Evolutionary conservation across 2,888 invertebrate species (phyloP), one percentile per base, ranked within the genome.

Genomic region (Lasioglossum villosulum): DNA sequence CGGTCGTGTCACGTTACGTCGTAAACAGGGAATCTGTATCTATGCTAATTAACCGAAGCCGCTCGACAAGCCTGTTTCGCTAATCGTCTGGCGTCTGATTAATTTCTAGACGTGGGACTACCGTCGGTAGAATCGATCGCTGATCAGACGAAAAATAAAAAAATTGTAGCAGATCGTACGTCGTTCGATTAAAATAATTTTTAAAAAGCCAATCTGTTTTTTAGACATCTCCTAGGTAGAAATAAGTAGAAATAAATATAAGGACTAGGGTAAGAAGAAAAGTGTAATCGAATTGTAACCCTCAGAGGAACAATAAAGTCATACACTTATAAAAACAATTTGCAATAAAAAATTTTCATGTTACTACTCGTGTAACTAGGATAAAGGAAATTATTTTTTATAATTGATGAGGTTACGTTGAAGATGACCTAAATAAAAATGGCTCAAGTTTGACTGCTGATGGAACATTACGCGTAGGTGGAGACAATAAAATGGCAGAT

Each of bases 1-100:
- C 76, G 80, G 75, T 59, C 81, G 72, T 82, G 83, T 89, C 79
- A 16, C 12, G 48, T 89, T 89, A 82, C 88, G 19, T 52, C 30
- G 78, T 74, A 82, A 86, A 86, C 66, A 79, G 73, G 19, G 74
- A 75, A 80, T 83, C 68, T 27, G 72, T 63, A 75, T 83, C 79
- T 75, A 74, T 68, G 39, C 42, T 85, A 85, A 80, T 85, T 85
- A 84, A 83, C 14, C 23, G 23, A 73, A 63, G 56, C 34, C 10
- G 82, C 23, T 19, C 59, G 63, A 12, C 16, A 39, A 37, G 45
- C 37, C 63, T 63, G 56, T 56, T 23, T 56, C n/a, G 6, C 19
- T 42, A 63, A 63, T 75, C 39, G 23, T n/a, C n/a, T 16, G 6
- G 19, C 23, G 23, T 19, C 12, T 73, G 27, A 34, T 23, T 30